These are phyloP conservation scores for Clytia hemisphaerica DNA, from an alignment of 30 jellyfish, hydroid and myxozoan genomes.

Conservation along the genomic window DNA sequence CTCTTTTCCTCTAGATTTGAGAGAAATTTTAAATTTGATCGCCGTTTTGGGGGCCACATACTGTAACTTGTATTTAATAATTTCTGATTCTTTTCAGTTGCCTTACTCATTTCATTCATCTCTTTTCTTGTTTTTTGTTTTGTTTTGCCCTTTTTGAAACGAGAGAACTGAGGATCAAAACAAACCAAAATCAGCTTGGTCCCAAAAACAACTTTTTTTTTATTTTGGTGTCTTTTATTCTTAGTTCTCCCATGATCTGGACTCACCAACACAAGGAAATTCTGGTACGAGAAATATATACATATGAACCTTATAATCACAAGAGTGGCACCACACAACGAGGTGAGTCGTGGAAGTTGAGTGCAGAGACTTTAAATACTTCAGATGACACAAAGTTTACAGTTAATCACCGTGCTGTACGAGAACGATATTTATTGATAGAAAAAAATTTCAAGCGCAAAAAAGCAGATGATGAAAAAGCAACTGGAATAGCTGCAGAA, in stretches of 20 bases:
- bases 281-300: conserved; percentile 20
- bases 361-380: conserved; percentile 2
- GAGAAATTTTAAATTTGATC: too few relatives aligned
- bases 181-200: conserved; percentile 12
- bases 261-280: conserved; percentile 12
- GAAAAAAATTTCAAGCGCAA: conserved; percentile 11
- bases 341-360: conserved; percentile 5
- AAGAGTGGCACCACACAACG: conserved; percentile 20
- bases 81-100: conserved; percentile 9
- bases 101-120: neutral
- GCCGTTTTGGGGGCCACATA: too few relatives aligned
- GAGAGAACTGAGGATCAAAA: neutral
- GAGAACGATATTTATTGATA: conserved; percentile 1
- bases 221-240: neutral
- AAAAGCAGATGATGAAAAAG: conserved; percentile 10
- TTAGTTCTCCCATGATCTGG: neutral
- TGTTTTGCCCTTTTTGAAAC: neutral
- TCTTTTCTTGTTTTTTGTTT: neutral
- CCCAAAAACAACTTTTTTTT: neutral
- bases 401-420: conserved; percentile 17
- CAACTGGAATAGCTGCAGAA: conserved; percentile 13
- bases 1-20: too few relatives aligned
- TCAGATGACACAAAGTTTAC: conserved; percentile 13
- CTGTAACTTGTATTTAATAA: conserved; percentile 4
- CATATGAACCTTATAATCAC: neutral